phyloP scores from a whole-genome alignment of 2,113 vertebrate genomes.

The Eulemur macaco region DNA sequence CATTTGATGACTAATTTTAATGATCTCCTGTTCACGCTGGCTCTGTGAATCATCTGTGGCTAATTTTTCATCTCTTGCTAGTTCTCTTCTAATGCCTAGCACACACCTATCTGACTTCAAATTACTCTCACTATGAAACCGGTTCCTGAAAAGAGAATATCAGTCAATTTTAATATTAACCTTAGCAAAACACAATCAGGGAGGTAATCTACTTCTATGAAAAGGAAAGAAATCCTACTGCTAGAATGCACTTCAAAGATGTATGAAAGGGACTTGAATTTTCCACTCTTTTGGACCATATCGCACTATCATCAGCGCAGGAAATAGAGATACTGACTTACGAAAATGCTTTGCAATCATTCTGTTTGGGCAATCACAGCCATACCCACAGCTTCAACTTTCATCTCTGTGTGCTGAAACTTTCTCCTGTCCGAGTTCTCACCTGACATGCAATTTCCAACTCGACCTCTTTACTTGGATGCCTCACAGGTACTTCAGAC shows the following conservation, averaged over 20 bases:
- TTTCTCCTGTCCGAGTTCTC: background rate
- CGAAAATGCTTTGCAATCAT: constrained; percentile 39
- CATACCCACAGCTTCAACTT: background rate
- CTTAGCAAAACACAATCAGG: constrained; percentile 61
- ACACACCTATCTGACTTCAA: constrained; percentile 43
- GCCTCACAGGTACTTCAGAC: background rate
- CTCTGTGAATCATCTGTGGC: background rate
- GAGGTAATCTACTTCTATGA: constrained; percentile 49
- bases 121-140: constrained; percentile 19
- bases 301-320: constrained; percentile 48
- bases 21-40: background rate
- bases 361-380: constrained; percentile 20
- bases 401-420: background rate
- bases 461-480: background rate
- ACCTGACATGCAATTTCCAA: background rate
- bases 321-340: constrained; percentile 53
- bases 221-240: constrained; percentile 35
- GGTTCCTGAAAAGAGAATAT: constrained; percentile 17
- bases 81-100: background rate
- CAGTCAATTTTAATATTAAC: constrained; percentile 60
- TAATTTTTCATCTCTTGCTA: constrained; percentile 38
- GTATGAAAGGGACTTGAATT: constrained; percentile 44
- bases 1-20: constrained; percentile 19
- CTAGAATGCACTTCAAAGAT: constrained; percentile 43
- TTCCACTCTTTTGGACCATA: constrained; percentile 58